Conservation (phyloP, 2,888 invertebrate species). For the Aethes cnicana region DNA sequence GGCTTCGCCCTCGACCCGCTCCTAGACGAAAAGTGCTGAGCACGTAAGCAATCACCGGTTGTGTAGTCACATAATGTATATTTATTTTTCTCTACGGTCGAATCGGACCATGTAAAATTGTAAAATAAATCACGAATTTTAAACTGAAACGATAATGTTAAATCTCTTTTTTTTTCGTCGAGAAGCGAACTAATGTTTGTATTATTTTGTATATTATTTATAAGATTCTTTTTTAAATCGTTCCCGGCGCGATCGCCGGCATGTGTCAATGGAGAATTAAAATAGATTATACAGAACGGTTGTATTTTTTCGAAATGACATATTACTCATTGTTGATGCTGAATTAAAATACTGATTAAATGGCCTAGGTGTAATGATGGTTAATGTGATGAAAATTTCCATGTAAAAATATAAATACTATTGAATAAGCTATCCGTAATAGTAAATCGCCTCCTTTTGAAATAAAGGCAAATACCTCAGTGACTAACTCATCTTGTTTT, state of each 20-base stretch:
- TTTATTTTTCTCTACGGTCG: conserved; percentile 75
- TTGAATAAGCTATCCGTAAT: conserved; percentile 78
- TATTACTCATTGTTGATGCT: conserved; percentile 73
- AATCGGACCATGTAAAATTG: conserved; percentile 62
- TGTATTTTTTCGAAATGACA: conserved; percentile 78
- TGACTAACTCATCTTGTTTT: conserved; percentile 69
- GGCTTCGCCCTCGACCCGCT: conserved; percentile 74
- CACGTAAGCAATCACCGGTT: conserved; percentile 64
- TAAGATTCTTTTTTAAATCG: conserved; percentile 74
- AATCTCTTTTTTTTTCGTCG: conserved; percentile 69
- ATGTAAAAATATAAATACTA: conserved; percentile 82
- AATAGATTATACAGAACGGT: conserved; percentile 72
- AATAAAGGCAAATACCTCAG: conserved; percentile 81
- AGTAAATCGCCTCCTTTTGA: conserved; percentile 79
- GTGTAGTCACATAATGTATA: conserved; percentile 76
- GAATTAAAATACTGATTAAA: conserved; percentile 72
- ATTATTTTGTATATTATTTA: conserved; percentile 82
- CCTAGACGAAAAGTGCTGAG: conserved; percentile 78
- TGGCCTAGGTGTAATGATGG: conserved; percentile 75
- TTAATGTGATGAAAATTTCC: conserved; percentile 81
- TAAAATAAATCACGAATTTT: conserved; percentile 68
- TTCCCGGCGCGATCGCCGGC: conserved; percentile 54
- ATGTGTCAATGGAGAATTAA: conserved; percentile 61
- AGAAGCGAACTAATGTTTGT: conserved; percentile 73
- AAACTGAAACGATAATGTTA: conserved; percentile 64